Percentiles rank a stretch among this genome's conserved stretches.
These are phyloP conservation scores for Bruchidius siliquastri DNA, from an alignment of 2,888 invertebrate genomes.

Conservation along the genomic window DNA sequence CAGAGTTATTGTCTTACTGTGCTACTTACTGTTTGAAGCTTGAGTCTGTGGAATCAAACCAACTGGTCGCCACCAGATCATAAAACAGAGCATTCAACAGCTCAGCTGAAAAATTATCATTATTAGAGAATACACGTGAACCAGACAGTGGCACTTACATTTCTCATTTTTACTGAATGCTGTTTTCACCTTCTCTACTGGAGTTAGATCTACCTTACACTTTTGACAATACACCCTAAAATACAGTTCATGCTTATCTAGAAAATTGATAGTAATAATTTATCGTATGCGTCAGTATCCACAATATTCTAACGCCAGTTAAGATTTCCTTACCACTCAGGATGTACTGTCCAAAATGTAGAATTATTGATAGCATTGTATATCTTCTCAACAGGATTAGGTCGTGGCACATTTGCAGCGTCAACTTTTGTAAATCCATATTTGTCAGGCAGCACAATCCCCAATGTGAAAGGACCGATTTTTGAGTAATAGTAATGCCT, in stretches of 20 bases:
- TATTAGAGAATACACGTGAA: neutral
- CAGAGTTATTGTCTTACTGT: too few species aligned
- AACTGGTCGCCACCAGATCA: constrained; percentile 37
- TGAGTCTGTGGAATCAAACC: constrained; percentile 30
- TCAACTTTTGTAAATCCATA: constrained; percentile 68
- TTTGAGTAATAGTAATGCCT: constrained; percentile 79
- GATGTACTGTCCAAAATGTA: constrained; percentile 78
- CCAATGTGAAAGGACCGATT: constrained; percentile 81
- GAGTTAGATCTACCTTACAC: constrained; percentile 21
- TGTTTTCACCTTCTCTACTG: constrained; percentile 27
- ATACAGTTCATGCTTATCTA: constrained; percentile 13
- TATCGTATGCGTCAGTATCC: too few species aligned
- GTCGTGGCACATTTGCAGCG: constrained; percentile 39
- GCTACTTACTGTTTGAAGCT: neutral
- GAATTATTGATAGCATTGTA: constrained; percentile 11
- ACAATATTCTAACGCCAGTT: too few species aligned
- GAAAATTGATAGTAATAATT: too few species aligned
- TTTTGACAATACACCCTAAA: constrained; percentile 60
- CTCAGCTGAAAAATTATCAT: constrained; percentile 10
- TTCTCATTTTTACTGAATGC: constrained; percentile 19
- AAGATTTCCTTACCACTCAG: constrained; percentile 64
- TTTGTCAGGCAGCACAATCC: constrained; percentile 77
- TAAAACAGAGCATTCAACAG: constrained; percentile 27
- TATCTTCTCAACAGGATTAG: constrained; percentile 8
- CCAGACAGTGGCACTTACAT: constrained; percentile 15